Percentiles rank a stretch among this genome's conserved stretches.
These are phyloP conservation scores for Suricata suricatta DNA, from an alignment of 2,113 vertebrate genomes.

Conservation along the genomic window DNA sequence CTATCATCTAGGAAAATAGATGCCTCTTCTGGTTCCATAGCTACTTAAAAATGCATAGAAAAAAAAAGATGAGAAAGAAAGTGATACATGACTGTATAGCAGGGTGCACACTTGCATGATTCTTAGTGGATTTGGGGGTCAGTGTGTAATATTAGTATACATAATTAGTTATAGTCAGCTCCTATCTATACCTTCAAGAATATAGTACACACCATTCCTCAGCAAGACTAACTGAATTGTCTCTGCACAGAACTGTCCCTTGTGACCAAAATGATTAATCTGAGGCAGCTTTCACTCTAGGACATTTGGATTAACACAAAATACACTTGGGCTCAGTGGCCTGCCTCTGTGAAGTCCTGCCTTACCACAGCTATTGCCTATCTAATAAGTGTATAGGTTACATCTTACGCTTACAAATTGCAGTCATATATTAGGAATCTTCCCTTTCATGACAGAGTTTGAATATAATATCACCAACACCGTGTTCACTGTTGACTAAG, in stretches of 20 bases:
- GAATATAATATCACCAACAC: background rate
- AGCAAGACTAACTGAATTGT: background rate
- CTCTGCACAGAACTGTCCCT: background rate
- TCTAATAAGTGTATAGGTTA: background rate
- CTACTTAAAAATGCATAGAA: conserved; percentile 22
- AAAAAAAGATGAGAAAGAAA: background rate
- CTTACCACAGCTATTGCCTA: background rate
- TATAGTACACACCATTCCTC: background rate
- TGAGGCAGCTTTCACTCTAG: background rate
- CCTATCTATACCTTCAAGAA: background rate
- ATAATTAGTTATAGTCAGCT: background rate
- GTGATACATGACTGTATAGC: background rate
- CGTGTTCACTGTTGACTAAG: background rate
- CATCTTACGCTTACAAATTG: background rate
- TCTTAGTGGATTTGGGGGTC: background rate
- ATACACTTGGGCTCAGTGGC: background rate
- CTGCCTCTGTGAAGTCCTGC: background rate
- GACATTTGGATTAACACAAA: background rate
- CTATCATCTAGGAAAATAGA: conserved; percentile 25
- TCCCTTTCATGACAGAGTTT: background rate
- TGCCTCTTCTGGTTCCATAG: background rate
- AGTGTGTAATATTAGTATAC: background rate
- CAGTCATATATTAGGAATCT: background rate
- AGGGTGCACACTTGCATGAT: background rate
- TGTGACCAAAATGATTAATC: background rate